Conservation (phyloP, 1,140 invertebrate genomes). For the Bombus impatiens region DNA sequence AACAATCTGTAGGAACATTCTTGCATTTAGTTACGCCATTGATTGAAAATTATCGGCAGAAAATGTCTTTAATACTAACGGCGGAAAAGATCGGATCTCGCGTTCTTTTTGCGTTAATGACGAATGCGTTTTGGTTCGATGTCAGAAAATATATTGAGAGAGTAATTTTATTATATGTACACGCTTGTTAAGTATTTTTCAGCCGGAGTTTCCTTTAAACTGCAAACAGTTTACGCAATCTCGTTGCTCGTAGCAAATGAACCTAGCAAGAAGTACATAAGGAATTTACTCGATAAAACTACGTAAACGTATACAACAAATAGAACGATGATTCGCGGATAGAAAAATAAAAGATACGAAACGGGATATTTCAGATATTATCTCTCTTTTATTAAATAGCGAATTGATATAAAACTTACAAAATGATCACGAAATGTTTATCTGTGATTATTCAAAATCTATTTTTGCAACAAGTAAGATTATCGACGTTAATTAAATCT, state of each 20-base stretch:
- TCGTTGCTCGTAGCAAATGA: background rate
- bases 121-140: background rate
- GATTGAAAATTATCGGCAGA: slow-evolving; percentile 15
- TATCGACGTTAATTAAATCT: slow-evolving; percentile 10
- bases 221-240: background rate
- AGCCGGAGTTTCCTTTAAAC: background rate
- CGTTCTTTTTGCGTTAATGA: background rate
- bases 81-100: background rate
- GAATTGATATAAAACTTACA: background rate
- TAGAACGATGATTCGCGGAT: background rate
- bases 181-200: background rate
- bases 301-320: background rate
- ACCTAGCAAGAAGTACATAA: background rate
- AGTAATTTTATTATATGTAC: slow-evolving; percentile 1
- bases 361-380: too few species aligned
- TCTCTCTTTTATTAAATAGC: too few species aligned
- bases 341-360: background rate
- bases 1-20: background rate
- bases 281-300: background rate
- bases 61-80: background rate
- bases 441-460: background rate
- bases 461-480: background rate
- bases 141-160: background rate
- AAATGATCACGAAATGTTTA: background rate
- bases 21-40: slow-evolving; percentile 3